These are phyloP conservation scores for Neotoma lepida DNA, from an alignment of 2,113 vertebrate genomes.

Conservation along the genomic window DNA sequence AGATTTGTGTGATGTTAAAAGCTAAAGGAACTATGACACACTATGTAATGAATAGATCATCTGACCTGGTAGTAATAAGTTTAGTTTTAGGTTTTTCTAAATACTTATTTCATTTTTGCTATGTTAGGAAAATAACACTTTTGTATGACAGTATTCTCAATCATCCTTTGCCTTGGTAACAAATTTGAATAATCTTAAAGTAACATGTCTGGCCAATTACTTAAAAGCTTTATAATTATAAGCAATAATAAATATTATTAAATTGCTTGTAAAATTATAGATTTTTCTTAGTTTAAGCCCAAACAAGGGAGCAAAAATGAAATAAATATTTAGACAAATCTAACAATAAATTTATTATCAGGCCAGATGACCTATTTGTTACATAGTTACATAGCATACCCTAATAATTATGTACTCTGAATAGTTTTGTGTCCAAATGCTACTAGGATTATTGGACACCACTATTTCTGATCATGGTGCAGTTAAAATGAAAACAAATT, in stretches of 20 bases:
- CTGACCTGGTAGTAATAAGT: not conserved
- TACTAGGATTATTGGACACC: not conserved
- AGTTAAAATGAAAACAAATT: not conserved
- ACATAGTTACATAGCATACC: not conserved
- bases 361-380: not conserved
- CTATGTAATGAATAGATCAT: not conserved
- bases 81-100: not conserved
- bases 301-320: constrained; percentile 34
- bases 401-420: not conserved
- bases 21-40: not conserved
- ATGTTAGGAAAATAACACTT: not conserved
- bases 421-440: not conserved
- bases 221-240: constrained; percentile 53
- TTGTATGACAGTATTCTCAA: not conserved
- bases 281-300: constrained; percentile 37
- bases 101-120: constrained; percentile 31
- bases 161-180: not conserved
- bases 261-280: constrained; percentile 53
- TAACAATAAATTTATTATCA: not conserved
- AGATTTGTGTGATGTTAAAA: not conserved
- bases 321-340: constrained; percentile 6
- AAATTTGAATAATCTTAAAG: constrained; percentile 25
- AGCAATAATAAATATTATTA: constrained; percentile 37
- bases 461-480: not conserved
- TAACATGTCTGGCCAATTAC: not conserved